A percentile compares a stretch with the other conserved stretches of the same genome.
These are phyloP conservation scores for Tachycineta bicolor DNA, from an alignment of 2,113 vertebrate genomes.

Conservation along the genomic window DNA sequence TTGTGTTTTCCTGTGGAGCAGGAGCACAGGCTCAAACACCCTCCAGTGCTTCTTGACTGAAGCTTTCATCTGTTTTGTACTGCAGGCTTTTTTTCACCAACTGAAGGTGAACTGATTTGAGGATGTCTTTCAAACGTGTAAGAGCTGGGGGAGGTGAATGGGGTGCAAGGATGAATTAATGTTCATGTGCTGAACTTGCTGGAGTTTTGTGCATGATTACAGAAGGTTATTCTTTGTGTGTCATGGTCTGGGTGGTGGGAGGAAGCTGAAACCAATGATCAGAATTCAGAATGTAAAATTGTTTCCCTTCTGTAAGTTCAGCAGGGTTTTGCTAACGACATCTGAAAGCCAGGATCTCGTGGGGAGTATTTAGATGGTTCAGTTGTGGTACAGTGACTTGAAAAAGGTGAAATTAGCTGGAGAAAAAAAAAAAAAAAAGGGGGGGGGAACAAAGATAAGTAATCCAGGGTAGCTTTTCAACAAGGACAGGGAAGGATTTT, in stretches of 20 bases:
- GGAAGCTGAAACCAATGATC: neutral
- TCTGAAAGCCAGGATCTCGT: neutral
- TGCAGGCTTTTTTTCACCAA: neutral
- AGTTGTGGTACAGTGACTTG: neutral
- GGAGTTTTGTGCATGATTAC: neutral
- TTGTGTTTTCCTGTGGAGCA: conserved; percentile 12
- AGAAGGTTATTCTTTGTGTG: neutral
- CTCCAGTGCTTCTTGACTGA: neutral
- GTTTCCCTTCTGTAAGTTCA: neutral
- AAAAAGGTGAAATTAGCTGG: neutral
- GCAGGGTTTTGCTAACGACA: neutral
- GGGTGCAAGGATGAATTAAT: neutral
- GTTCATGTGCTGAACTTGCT: neutral
- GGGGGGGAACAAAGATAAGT: neutral
- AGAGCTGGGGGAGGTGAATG: neutral
- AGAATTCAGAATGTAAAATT: neutral
- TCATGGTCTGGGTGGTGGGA: neutral
- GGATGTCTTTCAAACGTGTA: neutral
- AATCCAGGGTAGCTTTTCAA: neutral
- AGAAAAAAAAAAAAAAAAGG: neutral
- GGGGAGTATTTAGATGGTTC: neutral
- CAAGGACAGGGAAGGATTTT: neutral
- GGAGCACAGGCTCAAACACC: neutral
- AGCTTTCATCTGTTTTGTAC: neutral
- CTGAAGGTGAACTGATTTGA: neutral